Evolutionary conservation across 2,797 vertebrate species (phyloP), one percentile per base, ranked within the genome.

Genomic region (Saxicola maurus): DNA sequence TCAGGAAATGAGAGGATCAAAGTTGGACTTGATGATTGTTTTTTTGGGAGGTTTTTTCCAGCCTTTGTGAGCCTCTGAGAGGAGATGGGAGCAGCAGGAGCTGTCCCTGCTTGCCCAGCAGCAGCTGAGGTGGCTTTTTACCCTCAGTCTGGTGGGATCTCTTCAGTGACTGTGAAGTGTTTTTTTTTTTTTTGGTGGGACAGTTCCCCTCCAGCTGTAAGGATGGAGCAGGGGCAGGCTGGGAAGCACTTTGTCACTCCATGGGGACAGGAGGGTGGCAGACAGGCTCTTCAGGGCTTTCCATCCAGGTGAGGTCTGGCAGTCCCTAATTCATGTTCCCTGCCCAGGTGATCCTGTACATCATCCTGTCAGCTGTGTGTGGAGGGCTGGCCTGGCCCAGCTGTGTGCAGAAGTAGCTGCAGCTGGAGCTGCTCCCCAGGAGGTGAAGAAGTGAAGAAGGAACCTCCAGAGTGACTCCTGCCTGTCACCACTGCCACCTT

Each of bases 321-420:
- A n/a, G 8, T 19, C 18, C 23, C 23, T 0, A 0, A 9, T 37
- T 74, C 16, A 3, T 2, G 16, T 6, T 76, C 48, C 94, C 78
- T 82, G 78, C 59, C 55, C 94, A 99, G 99, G 98, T 99, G 61
- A 93, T 99, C 93, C 96, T 99, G 94, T 99, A 98, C 94, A 96
- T 99, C 86, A 98, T 99, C 37, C 97, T 99, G n/a, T 98, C 98
- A 3, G 98, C 94, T 17, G 91, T 98, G 65, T 99, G 99, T 8
- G 98, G 98, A 17, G 98, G 99, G 55, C 97, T 99, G 68, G 97
- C 94, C n/a, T 99, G 98, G 98, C 98, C 98, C 17, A 94, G 17
- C 42, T 99, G 99, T 81, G 97, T 98, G 94, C 94, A 97, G 53
- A 97, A 99, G 96, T 98, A 97, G 96, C 92, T 4, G 25, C 73